These are phyloP conservation scores for Turnix velox DNA, from an alignment of 2,113 vertebrate genomes.

Conservation along the genomic window DNA sequence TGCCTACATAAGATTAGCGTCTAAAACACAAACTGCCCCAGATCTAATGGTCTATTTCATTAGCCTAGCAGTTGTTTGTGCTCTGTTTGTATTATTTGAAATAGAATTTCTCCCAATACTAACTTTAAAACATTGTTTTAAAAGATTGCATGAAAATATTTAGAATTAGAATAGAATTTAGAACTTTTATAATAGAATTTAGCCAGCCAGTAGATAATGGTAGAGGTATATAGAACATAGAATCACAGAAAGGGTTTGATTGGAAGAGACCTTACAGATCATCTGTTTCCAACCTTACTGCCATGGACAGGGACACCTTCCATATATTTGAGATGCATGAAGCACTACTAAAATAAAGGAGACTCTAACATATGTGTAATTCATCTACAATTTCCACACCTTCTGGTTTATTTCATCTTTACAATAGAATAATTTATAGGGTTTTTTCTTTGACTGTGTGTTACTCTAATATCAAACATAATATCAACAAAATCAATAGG, in stretches of 20 bases:
- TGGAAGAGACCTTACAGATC: no score
- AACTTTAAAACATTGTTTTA: no score
- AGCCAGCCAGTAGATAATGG: not conserved
- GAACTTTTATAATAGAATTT: no score
- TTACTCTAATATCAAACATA: not conserved
- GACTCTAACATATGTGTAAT: not conserved
- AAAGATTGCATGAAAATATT: not conserved
- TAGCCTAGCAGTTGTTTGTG: not conserved
- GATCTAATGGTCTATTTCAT: not conserved
- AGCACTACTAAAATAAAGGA: not conserved
- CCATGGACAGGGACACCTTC: no score
- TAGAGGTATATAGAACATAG: not conserved
- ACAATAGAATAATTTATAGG: not conserved
- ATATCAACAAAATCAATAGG: not conserved
- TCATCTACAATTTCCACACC: not conserved
- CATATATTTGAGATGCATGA: not conserved
- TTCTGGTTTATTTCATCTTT: not conserved
- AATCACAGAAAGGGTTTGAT: no score
- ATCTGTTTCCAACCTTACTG: no score
- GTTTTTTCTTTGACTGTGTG: not conserved
- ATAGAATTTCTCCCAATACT: not conserved
- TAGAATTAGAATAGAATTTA: no score
- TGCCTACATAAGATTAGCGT: not conserved
- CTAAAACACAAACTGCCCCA: not conserved
- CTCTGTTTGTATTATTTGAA: not conserved